Conservation (phyloP, 1,140 invertebrate genomes). For the Halotydeus destructor region DNA sequence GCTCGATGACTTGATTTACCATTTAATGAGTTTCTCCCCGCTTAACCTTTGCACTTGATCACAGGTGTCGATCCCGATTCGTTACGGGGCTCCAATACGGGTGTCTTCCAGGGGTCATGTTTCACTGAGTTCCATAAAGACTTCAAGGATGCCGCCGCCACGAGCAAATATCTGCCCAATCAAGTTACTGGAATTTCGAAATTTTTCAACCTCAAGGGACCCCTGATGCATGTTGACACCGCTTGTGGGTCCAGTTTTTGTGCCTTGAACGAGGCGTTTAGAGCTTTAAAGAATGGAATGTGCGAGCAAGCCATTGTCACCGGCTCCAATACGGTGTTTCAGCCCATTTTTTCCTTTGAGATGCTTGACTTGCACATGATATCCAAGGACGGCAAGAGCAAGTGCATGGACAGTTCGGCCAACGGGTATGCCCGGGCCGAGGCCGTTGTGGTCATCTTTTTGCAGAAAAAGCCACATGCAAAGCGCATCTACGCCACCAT, state of each 20-base stretch:
- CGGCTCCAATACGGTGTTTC: conserved; percentile 28
- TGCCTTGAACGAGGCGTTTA: conserved; percentile 1
- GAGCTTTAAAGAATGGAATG: not conserved
- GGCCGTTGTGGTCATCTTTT: conserved; percentile 28
- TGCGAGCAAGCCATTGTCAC: conserved; percentile 27
- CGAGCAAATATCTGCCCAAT: not conserved
- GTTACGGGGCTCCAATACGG: conserved; percentile 54
- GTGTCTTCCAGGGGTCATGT: conserved; percentile 68
- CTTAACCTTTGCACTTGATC: too few relatives aligned
- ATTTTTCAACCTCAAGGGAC: conserved; percentile 68
- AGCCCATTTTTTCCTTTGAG: conserved; percentile 28
- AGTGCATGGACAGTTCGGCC: conserved; percentile 43
- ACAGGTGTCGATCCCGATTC: conserved; percentile 50
- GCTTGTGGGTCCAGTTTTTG: conserved; percentile 47
- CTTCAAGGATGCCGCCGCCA: conserved; percentile 22
- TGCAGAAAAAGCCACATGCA: conserved; percentile 27
- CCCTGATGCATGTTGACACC: conserved; percentile 77
- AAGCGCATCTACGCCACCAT: conserved; percentile 29
- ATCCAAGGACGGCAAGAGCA: conserved; percentile 29
- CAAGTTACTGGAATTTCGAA: conserved; percentile 72
- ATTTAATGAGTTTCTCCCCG: too few relatives aligned
- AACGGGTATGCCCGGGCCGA: conserved; percentile 41
- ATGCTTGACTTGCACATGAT: conserved; percentile 30
- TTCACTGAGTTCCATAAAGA: conserved; percentile 58
- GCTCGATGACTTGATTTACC: too few relatives aligned